A percentile compares a stretch with the other conserved stretches of the same genome.
phyloP scores from a whole-genome alignment of 2,888 invertebrate genomes.

The Taenaris catops region DNA sequence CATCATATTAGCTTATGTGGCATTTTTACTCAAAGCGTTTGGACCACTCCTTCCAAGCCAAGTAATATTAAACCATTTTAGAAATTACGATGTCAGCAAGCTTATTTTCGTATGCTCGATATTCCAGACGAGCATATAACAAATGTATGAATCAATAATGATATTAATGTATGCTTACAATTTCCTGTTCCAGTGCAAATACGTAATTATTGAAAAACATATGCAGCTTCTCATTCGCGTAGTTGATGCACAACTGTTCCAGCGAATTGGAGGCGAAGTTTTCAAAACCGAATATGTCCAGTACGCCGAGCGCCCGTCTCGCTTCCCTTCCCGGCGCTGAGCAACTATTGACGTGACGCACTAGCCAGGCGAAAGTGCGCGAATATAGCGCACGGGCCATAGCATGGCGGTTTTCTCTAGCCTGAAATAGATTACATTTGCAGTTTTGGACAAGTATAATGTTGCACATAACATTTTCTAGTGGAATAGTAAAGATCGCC shows the following conservation, averaged over 20 bases:
- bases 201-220: slow-evolving; percentile 98
- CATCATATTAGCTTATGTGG: no score
- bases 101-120: no score
- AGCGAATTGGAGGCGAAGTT: slow-evolving; percentile 95
- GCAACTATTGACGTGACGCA: slow-evolving; percentile 94
- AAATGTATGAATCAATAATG: slow-evolving; percentile 5
- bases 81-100: no score
- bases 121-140: no score
- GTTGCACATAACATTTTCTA: no score
- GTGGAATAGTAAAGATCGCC: no score
- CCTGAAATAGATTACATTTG: slow-evolving; percentile 64
- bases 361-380: slow-evolving; percentile 94
- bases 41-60: no score
- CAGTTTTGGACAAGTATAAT: no score
- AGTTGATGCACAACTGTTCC: slow-evolving; percentile 96
- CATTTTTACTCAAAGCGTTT: no score
- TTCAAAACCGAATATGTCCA: slow-evolving; percentile 97
- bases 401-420: slow-evolving; percentile 93
- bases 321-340: slow-evolving; percentile 93
- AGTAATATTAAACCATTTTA: no score
- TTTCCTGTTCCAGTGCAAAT: slow-evolving; percentile 95
- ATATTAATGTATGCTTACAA: slow-evolving; percentile 81
- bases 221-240: slow-evolving; percentile 96
- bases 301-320: slow-evolving; percentile 87
- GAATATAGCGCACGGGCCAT: slow-evolving; percentile 96